Base-by-base conservation (phyloP, 92 coral and sea anemone species). In the Galaxea fascicularis region DNA sequence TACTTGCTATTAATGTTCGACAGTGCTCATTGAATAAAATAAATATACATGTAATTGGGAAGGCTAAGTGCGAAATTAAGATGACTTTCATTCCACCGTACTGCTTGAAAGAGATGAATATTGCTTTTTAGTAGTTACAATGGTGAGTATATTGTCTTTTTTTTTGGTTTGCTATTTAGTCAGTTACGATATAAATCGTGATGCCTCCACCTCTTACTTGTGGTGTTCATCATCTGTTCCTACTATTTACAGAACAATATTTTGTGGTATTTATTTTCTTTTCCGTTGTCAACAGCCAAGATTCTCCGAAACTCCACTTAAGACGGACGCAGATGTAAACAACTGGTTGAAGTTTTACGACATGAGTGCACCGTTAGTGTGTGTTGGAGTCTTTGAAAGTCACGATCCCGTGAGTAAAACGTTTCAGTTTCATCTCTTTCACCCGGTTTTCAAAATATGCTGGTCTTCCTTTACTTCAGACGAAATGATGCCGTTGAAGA, bases 301-400 rank as follows among this genome's bases (percentile, higher is more conserved):
- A 26, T 97, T 94, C 67, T 92, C 94, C 21, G 65, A 93, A 68
- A 83, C 82, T 15, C 97, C 95, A 26, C 90, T 97, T 28, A 67
- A 91, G 45, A 93, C 94, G 39, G 95, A 92, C 63, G 87, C 80
- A 30, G 97, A 92, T 73, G 97, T 94, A 30, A 92, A 89, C 59
- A 89, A 91, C 71, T 97, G 99, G 99, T 78, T 97, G 45, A 95
- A 89, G 74, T 97, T 92, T 66, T 94, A 94, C 77, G 91, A 95
- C 10, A 97, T 97, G 99, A 89, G 84, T 46, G 75, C 99, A 10
- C 99, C 99, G 8, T 83, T 97, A 12, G 93, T 92, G 18, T 94
- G 98, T 77, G 95, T 94, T 41, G 98, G 99, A 63, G 99, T 97
- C 68, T 93, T 97, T 73, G 94, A 92, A 80, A 92, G 98, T 53